phyloP scores from a whole-genome alignment of 2,797 vertebrate genomes.

The Limosa lapponica region DNA sequence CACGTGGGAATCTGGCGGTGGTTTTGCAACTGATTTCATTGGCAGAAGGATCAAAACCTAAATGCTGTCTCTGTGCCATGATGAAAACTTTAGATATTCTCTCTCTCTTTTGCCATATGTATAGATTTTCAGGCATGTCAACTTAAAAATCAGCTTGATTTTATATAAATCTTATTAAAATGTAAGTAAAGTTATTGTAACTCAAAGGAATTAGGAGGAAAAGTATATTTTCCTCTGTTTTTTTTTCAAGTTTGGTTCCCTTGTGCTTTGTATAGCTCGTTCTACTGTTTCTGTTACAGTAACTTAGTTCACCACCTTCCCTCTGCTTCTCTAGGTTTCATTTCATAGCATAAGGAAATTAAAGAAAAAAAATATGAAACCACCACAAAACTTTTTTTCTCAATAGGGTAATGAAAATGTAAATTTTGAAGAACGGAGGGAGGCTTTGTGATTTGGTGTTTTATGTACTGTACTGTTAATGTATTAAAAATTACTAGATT shows the following conservation, averaged over 20 bases:
- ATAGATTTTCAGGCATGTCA: slow-evolving; percentile 49
- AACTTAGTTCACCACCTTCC: neutral
- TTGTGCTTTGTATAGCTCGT: neutral
- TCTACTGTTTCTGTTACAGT: neutral
- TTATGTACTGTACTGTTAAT: neutral
- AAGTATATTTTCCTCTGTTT: neutral
- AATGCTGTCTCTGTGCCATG: slow-evolving; percentile 38
- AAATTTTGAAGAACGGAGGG: neutral
- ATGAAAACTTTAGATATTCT: slow-evolving; percentile 42
- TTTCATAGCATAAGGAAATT: neutral
- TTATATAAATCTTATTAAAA: slow-evolving; percentile 56
- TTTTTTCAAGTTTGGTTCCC: neutral
- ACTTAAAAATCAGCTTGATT: slow-evolving; percentile 45
- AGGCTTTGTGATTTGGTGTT: neutral
- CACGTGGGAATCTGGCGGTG: slow-evolving; percentile 20
- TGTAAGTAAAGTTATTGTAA: slow-evolving; percentile 29
- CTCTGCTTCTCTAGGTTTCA: neutral
- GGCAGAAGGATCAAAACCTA: slow-evolving; percentile 64
- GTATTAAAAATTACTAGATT: neutral
- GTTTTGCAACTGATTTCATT: slow-evolving; percentile 56
- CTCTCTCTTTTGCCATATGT: slow-evolving; percentile 31
- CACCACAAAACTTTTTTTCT: neutral
- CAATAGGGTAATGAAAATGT: neutral
- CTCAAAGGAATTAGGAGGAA: neutral
- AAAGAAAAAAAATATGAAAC: neutral